Base-by-base conservation (phyloP, 2,113 vertebrate genomes). In the Tenrec ecaudatus region DNA sequence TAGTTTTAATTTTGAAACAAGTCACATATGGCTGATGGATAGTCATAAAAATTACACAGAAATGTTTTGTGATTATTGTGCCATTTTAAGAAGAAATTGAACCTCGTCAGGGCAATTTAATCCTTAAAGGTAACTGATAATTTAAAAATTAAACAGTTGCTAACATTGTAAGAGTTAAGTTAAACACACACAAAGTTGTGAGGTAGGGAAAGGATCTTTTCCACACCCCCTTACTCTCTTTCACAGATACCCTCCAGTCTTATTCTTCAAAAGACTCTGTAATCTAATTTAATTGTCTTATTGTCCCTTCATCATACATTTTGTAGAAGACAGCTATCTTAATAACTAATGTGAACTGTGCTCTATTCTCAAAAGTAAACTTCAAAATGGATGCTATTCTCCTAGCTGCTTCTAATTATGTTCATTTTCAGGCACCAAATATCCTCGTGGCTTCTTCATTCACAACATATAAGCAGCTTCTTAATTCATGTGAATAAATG, bases 1-100 rank as follows among this genome's bases (percentile, higher is more conserved):
- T 31, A 79, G 38, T 31, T 86, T 92, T 91, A 94, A 95, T 94
- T 94, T 94, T 86, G 33, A 86, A 95, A 73, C 7, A 43, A 94
- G 43, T 91, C 78, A 68, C 68, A 38, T 86, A 25, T 33, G 88
- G n/a, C 38, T 68, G 38, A 86, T 76, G 27, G n/a, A 88, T 87
- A 64, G 3, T 77, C 10, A 64, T 33, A 7, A 38, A 71, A 78
- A 80, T 8, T 68, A 9, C n/a, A 86, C 53, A 62, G 95, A 84
- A 80, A 83, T 4, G 83, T 86, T 86, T 91, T 73, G 14, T 53
- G 83, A 91, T 75, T 62, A 47, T 66, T 23, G 88, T 71, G 64
- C 3, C 27, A 15, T 25, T 68, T 40, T 86, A 71, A 77, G 36
- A 88, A 90, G 58, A 91, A 91, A 91, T 40, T 79, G 71, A 75